Evolutionary conservation across 2,888 invertebrate species (phyloP).

Genomic region (Parasteatoda lunata): DNA sequence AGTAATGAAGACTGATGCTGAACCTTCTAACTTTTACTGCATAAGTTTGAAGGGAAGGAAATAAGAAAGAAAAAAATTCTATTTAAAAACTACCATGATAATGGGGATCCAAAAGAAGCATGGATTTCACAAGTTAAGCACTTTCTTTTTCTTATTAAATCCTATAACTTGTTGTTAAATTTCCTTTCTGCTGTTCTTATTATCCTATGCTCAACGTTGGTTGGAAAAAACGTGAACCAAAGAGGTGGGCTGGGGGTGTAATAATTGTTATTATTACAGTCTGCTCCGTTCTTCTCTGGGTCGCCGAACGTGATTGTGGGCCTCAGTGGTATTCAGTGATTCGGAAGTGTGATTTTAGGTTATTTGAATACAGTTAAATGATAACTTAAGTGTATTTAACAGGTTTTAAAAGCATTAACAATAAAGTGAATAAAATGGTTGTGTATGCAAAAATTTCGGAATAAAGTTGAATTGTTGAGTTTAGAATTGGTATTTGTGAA

Average conservation of each 20-base stretch:
- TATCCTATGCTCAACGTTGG: background rate
- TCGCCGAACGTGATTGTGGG: conserved; percentile 17
- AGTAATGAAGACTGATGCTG: conserved; percentile 19
- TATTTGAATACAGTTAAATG: conserved; percentile 19
- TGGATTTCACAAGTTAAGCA: conserved; percentile 27
- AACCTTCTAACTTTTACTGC: background rate
- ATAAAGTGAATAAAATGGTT: too few relatives aligned
- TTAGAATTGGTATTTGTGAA: too few relatives aligned
- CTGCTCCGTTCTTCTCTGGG: background rate
- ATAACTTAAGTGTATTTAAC: too few relatives aligned
- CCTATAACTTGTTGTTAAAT: background rate
- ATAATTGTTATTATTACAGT: conserved; percentile 55
- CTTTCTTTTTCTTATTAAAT: conserved; percentile 22
- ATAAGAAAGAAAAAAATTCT: conserved; percentile 11
- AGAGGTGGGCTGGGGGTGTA: conserved; percentile 39
- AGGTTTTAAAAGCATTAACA: too few relatives aligned
- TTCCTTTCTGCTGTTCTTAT: background rate
- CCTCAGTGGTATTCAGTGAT: conserved; percentile 1
- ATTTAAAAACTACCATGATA: conserved; percentile 22
- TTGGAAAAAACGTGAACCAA: conserved; percentile 23
- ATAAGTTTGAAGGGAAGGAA: background rate
- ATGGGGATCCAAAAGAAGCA: conserved; percentile 37
- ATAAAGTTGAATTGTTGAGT: too few relatives aligned
- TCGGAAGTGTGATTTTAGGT: conserved; percentile 22
- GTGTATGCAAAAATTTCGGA: too few relatives aligned